Evolutionary conservation across 2,113 vertebrate species (phyloP), one percentile per base, ranked within the genome.

Genomic region (Percina caprodes): DNA sequence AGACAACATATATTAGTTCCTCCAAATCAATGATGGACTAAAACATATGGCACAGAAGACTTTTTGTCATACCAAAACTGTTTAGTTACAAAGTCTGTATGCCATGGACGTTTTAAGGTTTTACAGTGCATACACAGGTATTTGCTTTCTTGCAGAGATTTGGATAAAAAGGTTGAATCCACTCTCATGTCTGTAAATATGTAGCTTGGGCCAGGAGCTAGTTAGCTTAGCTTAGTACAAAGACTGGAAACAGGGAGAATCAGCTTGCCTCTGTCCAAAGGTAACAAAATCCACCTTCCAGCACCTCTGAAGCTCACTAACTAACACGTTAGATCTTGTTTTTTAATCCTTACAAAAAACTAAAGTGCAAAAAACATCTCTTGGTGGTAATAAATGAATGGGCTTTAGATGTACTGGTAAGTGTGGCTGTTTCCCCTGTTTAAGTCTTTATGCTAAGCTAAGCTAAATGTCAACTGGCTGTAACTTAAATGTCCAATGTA

Each of bases 61-160:
- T 33, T 9, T 69, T 46, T 58, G 9, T 10, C 18, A 69, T 48
- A n/a, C 24, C 3, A 14, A 6, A 9, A 49, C 16, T 55, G 51
- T 30, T 73, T 14, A 45, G 4, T 39, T 45, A 48, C 24, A 46
- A 71, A 12, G 24, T 39, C 21, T 33, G 39, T n/a, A 58, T 46
- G 23, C 26, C n/a, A 51, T 33, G 11, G 16, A 21, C 4, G 24
- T 76, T 66, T 58, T 51, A 65, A 69, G 46, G 21, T 65, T 79
- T 48, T 35, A 18, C 15, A 11, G 39, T 11, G 39, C 39, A 42
- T 42, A 11, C 11, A 42, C 39, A 42, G 10, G 10, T 54, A 39
- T 55, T 77, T 10, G 3, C 16, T 33, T 13, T 63, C 12, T 23
- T 68, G 24, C 46, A 12, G 46, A 51, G 39, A 24, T 3, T 21